A percentile compares a stretch with the other conserved stretches of the same genome.
These are phyloP conservation scores for Pollenia amentaria DNA, from an alignment of 2,888 invertebrate genomes.

Conservation along the genomic window DNA sequence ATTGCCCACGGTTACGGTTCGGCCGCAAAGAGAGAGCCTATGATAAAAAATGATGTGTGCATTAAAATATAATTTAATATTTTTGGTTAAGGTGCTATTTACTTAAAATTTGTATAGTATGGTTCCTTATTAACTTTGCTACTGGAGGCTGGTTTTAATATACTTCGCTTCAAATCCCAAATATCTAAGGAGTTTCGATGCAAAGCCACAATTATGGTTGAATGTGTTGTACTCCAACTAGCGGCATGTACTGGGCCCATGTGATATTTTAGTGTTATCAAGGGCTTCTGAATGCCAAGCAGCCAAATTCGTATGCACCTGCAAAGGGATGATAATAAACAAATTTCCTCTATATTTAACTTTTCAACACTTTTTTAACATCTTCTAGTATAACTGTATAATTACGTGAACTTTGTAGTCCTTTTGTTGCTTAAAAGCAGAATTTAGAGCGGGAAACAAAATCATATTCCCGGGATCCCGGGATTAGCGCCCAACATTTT, in stretches of 20 bases:
- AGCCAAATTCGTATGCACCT: constrained; percentile 90
- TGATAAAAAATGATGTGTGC: neutral
- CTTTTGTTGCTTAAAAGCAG: too few species aligned
- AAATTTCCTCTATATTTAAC: neutral
- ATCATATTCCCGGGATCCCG: too few species aligned
- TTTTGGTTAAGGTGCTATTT: constrained; percentile 12
- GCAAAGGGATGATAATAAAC: neutral
- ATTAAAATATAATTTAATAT: neutral
- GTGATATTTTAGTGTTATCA: constrained; percentile 86
- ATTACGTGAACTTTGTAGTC: too few species aligned
- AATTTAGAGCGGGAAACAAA: too few species aligned
- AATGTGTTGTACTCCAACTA: constrained; percentile 90
- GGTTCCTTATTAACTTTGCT: constrained; percentile 78
- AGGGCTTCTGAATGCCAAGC: constrained; percentile 88
- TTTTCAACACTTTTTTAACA: neutral
- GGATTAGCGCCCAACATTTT: too few species aligned
- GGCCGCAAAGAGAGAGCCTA: constrained; percentile 89
- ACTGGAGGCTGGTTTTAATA: constrained; percentile 86
- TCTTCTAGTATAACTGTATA: too few species aligned
- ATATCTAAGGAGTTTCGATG: constrained; percentile 89
- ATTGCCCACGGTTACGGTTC: constrained; percentile 89
- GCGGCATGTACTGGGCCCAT: constrained; percentile 86
- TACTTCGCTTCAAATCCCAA: constrained; percentile 92
- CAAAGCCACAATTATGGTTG: constrained; percentile 90
- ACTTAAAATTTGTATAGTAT: constrained; percentile 80